Evolutionary conservation across 2,888 invertebrate genomes (phyloP).

Genomic region (Philaethria dido): DNA sequence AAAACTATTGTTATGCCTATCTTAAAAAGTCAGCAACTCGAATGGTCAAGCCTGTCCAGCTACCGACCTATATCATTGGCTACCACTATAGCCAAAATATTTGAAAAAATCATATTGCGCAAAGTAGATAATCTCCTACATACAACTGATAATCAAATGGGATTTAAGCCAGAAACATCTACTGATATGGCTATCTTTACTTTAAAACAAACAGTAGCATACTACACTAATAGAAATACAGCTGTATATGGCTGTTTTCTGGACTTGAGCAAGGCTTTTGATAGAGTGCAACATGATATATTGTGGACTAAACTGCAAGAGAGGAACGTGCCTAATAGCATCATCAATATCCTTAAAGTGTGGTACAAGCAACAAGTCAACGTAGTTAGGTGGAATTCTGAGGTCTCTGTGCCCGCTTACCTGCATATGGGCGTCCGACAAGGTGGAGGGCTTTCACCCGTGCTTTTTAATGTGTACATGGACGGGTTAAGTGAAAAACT

Average conservation of each 20-base stretch:
- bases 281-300: slow-evolving; percentile 35
- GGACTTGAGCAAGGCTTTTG: slow-evolving; percentile 42
- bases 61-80: too few species aligned
- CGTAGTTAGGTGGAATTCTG: slow-evolving; percentile 39
- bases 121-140: too few species aligned
- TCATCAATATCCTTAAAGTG: slow-evolving; percentile 33
- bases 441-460: slow-evolving; percentile 34
- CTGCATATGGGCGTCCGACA: slow-evolving; percentile 43
- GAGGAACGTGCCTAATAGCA: slow-evolving; percentile 17
- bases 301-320: slow-evolving; percentile 40
- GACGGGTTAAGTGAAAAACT: slow-evolving; percentile 35
- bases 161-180: slow-evolving; percentile 29
- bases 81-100: too few species aligned
- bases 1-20: too few species aligned
- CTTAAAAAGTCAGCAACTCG: too few species aligned
- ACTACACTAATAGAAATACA: slow-evolving; percentile 39
- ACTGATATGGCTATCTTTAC: slow-evolving; percentile 39
- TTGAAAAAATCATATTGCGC: too few species aligned
- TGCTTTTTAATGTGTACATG: slow-evolving; percentile 40
- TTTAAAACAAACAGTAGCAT: slow-evolving; percentile 38
- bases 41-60: too few species aligned
- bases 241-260: slow-evolving; percentile 35
- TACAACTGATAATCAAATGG: slow-evolving; percentile 26
- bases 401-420: slow-evolving; percentile 26
- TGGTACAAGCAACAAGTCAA: slow-evolving; percentile 46